Base-by-base conservation (phyloP, 1,140 invertebrate species). In the Drosophila ficusphila region DNA sequence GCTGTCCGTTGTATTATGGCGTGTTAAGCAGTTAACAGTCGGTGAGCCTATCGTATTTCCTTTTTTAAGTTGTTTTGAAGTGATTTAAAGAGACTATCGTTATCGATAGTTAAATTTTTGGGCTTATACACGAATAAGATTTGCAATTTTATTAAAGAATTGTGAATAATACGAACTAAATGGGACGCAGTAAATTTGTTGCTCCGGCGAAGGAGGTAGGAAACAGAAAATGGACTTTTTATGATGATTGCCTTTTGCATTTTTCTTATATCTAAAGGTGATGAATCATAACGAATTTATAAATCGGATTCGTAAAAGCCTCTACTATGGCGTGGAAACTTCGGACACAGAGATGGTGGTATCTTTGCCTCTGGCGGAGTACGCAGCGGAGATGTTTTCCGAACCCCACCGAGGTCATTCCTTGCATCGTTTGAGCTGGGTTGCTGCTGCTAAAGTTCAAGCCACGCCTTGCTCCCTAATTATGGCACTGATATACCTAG, bases 271-370 rank as follows among this genome's bases (percentile, higher is more conserved):
- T 51, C 47, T 11, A 0, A 11, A 91, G 90, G 79, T 91, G 48
- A 90, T 91, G 86, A 77, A 79, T 33, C 95, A 97, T 79, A 93
- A 94, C 41, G 94, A 95, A 53, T 96, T 97, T 89, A 92, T 96
- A 48, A 94, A 95, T 70, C 93, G 97, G 69, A 96, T 98, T 51
- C 94, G 93, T 0, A 97, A 98, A 91, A 96, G 96, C 0, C 92
- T 98, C 4, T 98, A 98, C 90, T 98, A 97, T 93, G 95, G 97
- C 31, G 96, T 96, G 44, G 94, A 97, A 49, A 96, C 96, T 92
- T 95, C 96, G 95, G 91, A 83, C 12, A 27, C 36, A 90, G 92
- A 92, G 19, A 79, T 71, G 74, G 52, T 74, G 52, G 53, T 85
- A 19, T 77, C 76, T 33, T 47, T 60, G 48, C 72, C 77, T 4